Percentiles rank a stretch among this genome's conserved stretches.
phyloP scores from a whole-genome alignment of 2,113 vertebrate species.

The Pan paniscus region DNA sequence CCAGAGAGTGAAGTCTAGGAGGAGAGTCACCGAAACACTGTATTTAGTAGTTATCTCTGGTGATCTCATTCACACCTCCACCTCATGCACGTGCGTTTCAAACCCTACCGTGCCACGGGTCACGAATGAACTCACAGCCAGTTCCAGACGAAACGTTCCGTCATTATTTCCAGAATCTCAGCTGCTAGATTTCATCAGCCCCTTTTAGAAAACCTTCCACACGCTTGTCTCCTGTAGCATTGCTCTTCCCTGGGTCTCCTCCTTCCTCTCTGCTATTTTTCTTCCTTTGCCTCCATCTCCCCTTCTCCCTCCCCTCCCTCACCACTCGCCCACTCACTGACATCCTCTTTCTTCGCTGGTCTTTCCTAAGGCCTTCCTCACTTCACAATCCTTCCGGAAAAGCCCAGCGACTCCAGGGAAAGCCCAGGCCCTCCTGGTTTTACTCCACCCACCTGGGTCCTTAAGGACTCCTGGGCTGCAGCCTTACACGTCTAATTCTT shows the following conservation, averaged over 20 bases:
- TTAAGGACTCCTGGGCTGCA: not conserved
- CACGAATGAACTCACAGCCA: rapidly evolving
- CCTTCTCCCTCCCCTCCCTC: too few relatives aligned
- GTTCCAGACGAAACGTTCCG: too few relatives aligned
- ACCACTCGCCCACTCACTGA: not conserved
- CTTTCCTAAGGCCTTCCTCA: not conserved
- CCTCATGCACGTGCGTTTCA: rapidly evolving
- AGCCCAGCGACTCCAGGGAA: not conserved
- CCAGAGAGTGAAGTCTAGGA: rapidly evolving
- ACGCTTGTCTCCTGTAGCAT: rapidly evolving
- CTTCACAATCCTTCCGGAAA: rapidly evolving
- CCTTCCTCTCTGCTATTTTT: not conserved
- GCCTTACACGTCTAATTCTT: rapidly evolving
- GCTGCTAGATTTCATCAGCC: rapidly evolving
- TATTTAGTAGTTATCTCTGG: not conserved
- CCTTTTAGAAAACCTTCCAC: not conserved
- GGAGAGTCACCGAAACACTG: not conserved
- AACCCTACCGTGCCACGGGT: rapidly evolving
- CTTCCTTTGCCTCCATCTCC: not conserved
- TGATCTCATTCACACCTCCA: not conserved
- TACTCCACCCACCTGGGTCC: not conserved
- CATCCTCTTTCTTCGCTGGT: not conserved
- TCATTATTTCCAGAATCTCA: not conserved
- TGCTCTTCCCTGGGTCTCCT: not conserved
- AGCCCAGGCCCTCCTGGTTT: not conserved